Evolutionary conservation across 2,888 invertebrate genomes (phyloP), one percentile per base, ranked within the genome.

Genomic region (Melinaea marsaeus): DNA sequence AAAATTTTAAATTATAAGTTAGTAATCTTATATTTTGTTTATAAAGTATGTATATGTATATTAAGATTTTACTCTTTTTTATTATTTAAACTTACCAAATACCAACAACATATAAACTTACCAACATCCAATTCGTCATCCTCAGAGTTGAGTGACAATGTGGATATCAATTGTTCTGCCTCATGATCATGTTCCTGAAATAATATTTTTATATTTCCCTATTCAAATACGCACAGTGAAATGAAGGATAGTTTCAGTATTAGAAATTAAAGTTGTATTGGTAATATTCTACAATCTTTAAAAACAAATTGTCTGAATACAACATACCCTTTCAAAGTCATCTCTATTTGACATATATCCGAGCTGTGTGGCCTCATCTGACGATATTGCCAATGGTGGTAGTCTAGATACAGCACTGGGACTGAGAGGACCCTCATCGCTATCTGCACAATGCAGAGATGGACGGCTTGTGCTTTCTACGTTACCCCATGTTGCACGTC

Each of bases 281-380:
- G 13, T 2, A 6, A 7, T 46, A 47, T 9, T 48, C 6, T 51
- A 35, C 60, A 35, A 62, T 58, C 45, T 62, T 54, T 48, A 13
- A 32, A 32, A 51, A 51, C 6, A 51, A 46, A 11, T 51, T 3
- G 9, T 11, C 11, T 22, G 9, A 22, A 6, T 57, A 62, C 54
- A 62, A 75, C 79, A 78, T 85, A 96, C 96, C 84, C 96, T 93
- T 90, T 98, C 98, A 91, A 98, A 99, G 81, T 98, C 98, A 92
- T 98, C 98, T 79, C 98, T 93, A 79, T 97, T 95, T 2, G 98
- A 96, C 96, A 98, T 98, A 79, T 98, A 99, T 2, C 97, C 97
- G 9, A 99, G 91, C 76, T 97, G 95, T 46, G 94, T 92, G 45
- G 98, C 97, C 86, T 99, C 98, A 79, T 97, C 97, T 0, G 93